Evolutionary conservation across 1,140 invertebrate species (phyloP).

Genomic region (Pseudomyrmex dendroicus): DNA sequence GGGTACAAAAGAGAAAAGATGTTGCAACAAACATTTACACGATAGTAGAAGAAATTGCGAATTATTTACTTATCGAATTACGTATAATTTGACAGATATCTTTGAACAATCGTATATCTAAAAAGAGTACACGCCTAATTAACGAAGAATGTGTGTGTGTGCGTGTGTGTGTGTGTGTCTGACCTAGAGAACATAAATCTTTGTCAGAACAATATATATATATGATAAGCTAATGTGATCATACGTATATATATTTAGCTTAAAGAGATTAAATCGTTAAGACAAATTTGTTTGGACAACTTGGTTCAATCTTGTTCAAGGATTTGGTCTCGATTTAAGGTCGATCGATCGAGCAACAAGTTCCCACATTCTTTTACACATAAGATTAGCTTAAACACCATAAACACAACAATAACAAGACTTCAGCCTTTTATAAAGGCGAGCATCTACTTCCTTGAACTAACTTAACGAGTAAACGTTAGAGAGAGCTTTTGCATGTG

Average conservation of each 20-base stretch:
- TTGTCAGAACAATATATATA: conserved; percentile 22
- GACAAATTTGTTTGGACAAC: no score
- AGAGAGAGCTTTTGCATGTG: conserved; percentile 65
- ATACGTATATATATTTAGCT: conserved; percentile 25
- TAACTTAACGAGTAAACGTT: conserved; percentile 60
- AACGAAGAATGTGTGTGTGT: neutral
- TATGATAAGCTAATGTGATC: conserved; percentile 57
- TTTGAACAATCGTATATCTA: conserved; percentile 7
- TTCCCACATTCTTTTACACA: neutral
- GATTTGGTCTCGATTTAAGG: no score
- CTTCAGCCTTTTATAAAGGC: conserved; percentile 24
- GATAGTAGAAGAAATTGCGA: conserved; percentile 53
- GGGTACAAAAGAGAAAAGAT: conserved; percentile 58
- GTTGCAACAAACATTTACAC: conserved; percentile 24
- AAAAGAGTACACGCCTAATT: neutral
- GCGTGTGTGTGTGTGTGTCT: neutral
- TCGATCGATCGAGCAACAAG: neutral
- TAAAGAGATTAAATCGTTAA: conserved; percentile 22
- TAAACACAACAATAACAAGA: conserved; percentile 45
- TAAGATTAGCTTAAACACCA: conserved; percentile 23
- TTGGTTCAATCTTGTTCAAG: no score
- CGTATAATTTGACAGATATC: conserved; percentile 51
- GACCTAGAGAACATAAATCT: conserved; percentile 14
- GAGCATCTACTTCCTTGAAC: conserved; percentile 38
- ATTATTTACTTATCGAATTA: conserved; percentile 59